Evolutionary conservation across 37 sponge, comb jelly and placozoan genomes (phyloP), one percentile per base, ranked within the genome.

Genomic region (Oopsacas minuta): DNA sequence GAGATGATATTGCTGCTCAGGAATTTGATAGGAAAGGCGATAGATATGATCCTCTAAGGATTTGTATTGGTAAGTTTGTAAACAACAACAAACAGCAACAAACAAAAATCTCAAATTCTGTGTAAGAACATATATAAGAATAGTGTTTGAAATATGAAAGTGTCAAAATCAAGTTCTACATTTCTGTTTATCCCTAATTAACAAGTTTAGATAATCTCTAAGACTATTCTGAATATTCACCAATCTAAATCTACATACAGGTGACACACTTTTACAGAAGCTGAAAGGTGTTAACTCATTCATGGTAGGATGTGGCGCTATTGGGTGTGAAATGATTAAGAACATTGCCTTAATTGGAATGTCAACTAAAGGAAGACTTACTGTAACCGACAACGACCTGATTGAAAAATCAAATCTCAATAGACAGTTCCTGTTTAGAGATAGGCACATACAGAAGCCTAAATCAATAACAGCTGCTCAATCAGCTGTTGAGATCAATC

Each of bases 291-390:
- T 61, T 5, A 61, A 61, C 75, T 3, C 75, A 22, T 85, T 37
- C 36, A 85, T 61, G 95, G 88, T 97, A 34, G 99, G 99, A 0
- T 94, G 94, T 89, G 99, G 99, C 20, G 99, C 99, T 38, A 97
- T 97, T 86, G 99, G 99, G 0, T 97, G 99, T 88, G 99, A 97
- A 87, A 91, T 97, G 90, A 52, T 97, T 81, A 97, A 97, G 88
- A 94, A 94, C 83, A 93, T 88, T 75, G 95, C 95, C 37, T 87
- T 97, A 89, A 38, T 97, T 52, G 99, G 99, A 25, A 88, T 97
- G 46, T 89, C 92, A 0, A 30, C 82, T 12, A 61, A 61, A n/a
- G 75, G 75, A 5, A 3, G 22, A 61, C 28, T 61, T n/a, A 34
- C 28, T 32, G 88, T 97, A 42, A 97, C 99, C 25, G 99, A 97